phyloP scores from a whole-genome alignment of 2,113 vertebrate genomes.

The Furnarius figulus region DNA sequence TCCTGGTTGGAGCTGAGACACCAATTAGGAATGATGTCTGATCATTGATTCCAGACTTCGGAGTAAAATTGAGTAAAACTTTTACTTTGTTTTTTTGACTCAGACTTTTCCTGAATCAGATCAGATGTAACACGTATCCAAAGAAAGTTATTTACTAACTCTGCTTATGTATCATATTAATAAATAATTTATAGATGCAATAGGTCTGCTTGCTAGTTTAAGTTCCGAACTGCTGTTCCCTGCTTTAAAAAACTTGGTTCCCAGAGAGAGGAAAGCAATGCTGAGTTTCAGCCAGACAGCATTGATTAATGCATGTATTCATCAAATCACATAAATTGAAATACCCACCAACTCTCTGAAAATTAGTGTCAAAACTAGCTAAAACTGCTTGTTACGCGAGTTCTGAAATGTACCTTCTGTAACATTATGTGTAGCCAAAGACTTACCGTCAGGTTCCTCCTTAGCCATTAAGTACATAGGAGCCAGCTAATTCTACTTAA shows the following conservation, averaged over 20 bases:
- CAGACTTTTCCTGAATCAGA: background rate
- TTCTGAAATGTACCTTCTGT: background rate
- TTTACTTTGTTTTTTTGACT: background rate
- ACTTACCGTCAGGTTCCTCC: background rate
- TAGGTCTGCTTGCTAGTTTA: background rate
- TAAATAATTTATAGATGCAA: background rate
- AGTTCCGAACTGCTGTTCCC: background rate
- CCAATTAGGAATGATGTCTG: background rate
- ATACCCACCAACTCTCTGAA: background rate
- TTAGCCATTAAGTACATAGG: background rate
- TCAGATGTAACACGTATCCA: accelerated
- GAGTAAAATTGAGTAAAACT: background rate
- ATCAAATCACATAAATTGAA: background rate
- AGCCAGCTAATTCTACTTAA: conserved; percentile 32
- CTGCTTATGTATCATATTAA: background rate
- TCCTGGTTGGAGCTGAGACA: background rate
- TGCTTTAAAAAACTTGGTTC: background rate
- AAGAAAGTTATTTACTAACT: background rate
- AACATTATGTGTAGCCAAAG: background rate
- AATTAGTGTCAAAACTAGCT: background rate
- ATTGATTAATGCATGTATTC: background rate
- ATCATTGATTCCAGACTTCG: background rate
- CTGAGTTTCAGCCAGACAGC: background rate
- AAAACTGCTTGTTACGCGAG: background rate
- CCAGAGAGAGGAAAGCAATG: background rate